These are phyloP conservation scores for Mamestra brassicae DNA, from an alignment of 2,888 invertebrate genomes.

Conservation along the genomic window DNA sequence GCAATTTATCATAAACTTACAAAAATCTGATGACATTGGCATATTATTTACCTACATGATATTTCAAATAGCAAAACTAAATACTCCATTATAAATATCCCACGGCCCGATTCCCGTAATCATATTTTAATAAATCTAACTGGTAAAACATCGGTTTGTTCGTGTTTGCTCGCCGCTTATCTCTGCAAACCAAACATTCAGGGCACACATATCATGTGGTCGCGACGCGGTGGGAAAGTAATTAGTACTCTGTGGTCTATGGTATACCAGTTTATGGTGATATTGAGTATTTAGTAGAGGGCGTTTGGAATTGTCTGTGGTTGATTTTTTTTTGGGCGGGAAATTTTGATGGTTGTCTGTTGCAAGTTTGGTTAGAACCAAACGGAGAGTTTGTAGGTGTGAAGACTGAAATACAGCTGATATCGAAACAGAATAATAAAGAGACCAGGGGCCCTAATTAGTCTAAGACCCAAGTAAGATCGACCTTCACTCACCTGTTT, in stretches of 20 bases:
- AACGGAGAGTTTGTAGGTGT: not conserved
- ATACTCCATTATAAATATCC: conserved; percentile 26
- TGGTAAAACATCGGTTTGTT: conserved; percentile 44
- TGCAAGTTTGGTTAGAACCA: not conserved
- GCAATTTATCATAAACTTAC: no score
- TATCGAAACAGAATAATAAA: no score
- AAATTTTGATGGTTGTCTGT: not conserved
- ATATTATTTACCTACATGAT: not conserved
- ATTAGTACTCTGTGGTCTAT: conserved; percentile 61
- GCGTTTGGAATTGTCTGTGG: not conserved
- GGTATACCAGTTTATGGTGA: not conserved
- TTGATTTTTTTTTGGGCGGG: not conserved
- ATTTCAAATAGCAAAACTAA: not conserved
- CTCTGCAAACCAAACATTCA: conserved; percentile 60
- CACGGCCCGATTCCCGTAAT: conserved; percentile 57
- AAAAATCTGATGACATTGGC: no score
- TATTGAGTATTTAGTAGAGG: conserved; percentile 14
- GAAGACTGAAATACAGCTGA: no score
- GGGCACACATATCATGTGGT: conserved; percentile 61
- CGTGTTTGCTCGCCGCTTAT: conserved; percentile 55
- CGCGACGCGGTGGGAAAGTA: conserved; percentile 62
- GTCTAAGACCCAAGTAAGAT: no score
- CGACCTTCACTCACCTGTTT: no score
- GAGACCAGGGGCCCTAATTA: no score
- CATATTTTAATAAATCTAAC: conserved; percentile 58